Conservation (phyloP, 2,113 vertebrate genomes). For the Rana temporaria region DNA sequence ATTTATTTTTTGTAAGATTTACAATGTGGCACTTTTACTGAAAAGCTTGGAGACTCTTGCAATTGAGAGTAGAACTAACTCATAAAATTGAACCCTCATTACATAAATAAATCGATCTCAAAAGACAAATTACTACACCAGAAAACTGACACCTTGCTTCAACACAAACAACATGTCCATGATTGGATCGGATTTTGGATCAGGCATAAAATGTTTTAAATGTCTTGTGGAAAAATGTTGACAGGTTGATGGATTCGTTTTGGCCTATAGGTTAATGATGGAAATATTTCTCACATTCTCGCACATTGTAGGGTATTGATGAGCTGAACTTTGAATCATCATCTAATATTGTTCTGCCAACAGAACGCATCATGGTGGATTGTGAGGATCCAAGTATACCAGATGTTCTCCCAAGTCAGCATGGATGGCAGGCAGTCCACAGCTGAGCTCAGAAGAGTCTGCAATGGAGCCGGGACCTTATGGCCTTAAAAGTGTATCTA, state of each 20-base stretch:
- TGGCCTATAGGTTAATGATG: neutral
- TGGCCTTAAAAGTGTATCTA: too few relatives aligned
- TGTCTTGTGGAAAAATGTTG: neutral
- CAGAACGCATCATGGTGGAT: neutral
- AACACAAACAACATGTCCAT: neutral
- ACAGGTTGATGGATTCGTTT: constrained; percentile 11
- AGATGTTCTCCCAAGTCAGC: constrained; percentile 37
- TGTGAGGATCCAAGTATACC: neutral
- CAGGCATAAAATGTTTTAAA: neutral
- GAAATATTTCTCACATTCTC: neutral
- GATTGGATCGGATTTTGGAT: neutral
- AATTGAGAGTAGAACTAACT: too few relatives aligned
- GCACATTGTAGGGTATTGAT: neutral
- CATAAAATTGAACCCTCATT: too few relatives aligned
- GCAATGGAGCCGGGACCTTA: too few relatives aligned
- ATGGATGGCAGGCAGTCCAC: neutral
- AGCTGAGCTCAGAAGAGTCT: neutral
- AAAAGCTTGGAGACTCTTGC: too few relatives aligned
- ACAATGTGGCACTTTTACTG: too few relatives aligned
- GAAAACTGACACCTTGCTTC: neutral
- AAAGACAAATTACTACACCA: neutral
- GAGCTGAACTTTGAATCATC: neutral
- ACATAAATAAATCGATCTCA: neutral
- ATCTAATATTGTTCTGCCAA: neutral
- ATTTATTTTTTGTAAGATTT: too few relatives aligned